Conservation (phyloP, 2,113 vertebrate genomes). For the Garra rufa region DNA sequence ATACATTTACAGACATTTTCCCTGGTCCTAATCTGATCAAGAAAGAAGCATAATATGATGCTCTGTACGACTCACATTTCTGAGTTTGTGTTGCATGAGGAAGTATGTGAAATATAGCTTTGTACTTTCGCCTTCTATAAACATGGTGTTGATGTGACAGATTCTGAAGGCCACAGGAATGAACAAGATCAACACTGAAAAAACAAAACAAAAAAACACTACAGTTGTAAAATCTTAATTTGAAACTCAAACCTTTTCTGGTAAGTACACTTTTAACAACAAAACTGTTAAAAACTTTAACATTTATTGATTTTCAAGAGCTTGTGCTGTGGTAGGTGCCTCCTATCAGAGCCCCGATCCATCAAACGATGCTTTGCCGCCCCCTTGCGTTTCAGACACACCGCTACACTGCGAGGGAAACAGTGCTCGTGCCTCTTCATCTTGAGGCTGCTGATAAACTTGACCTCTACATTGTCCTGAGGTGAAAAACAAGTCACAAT, state of each 20-base stretch:
- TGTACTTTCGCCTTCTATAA: constrained; percentile 3
- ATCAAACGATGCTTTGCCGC: constrained; percentile 70
- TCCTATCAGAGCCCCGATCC: constrained; percentile 57
- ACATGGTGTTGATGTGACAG: background rate
- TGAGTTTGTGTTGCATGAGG: background rate
- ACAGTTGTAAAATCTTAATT: constrained; percentile 39
- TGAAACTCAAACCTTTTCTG: constrained; percentile 70
- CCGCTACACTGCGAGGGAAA: constrained; percentile 72
- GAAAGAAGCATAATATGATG: constrained; percentile 1
- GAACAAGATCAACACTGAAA: constrained; percentile 59
- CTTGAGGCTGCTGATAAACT: constrained; percentile 64
- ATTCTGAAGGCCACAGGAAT: constrained; percentile 70
- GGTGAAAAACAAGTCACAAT: constrained; percentile 72
- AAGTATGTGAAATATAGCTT: constrained; percentile 29
- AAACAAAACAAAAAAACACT: constrained; percentile 16
- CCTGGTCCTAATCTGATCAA: constrained; percentile 22
- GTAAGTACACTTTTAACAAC: constrained; percentile 68
- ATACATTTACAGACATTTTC: constrained; percentile 14
- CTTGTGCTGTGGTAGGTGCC: constrained; percentile 4
- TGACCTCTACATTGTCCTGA: constrained; percentile 73
- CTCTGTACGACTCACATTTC: background rate
- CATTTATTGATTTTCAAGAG: constrained; percentile 12
- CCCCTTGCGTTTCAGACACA: constrained; percentile 67
- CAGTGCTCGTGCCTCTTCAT: constrained; percentile 76
- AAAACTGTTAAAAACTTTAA: background rate